These are phyloP conservation scores for Stegostoma tigrinum DNA, from an alignment of 2,113 vertebrate genomes.

Conservation along the genomic window DNA sequence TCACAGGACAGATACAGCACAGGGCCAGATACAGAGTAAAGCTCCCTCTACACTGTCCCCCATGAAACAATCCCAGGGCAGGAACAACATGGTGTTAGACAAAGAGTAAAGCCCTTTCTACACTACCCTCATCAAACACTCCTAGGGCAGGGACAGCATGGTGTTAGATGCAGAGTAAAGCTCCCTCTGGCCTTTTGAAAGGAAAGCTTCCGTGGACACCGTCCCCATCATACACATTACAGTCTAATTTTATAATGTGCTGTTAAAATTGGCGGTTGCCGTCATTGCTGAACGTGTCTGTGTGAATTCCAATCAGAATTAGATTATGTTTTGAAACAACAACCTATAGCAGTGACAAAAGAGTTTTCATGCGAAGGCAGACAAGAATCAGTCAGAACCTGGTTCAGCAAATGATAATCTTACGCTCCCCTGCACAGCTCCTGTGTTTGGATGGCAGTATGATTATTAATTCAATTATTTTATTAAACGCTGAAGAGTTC, in stretches of 20 bases:
- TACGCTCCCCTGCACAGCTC: not conserved
- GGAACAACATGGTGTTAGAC: not conserved
- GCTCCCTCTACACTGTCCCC: too few species aligned
- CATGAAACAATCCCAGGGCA: not conserved
- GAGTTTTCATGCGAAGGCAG: not conserved
- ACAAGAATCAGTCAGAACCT: not conserved
- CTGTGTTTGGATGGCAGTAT: not conserved
- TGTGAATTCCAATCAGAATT: not conserved
- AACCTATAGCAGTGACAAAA: not conserved
- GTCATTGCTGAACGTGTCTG: not conserved
- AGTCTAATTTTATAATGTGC: too few species aligned
- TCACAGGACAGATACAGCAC: not conserved
- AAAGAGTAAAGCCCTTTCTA: not conserved
- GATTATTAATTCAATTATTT: conserved; percentile 23
- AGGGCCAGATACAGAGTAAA: too few species aligned
- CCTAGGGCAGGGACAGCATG: not conserved
- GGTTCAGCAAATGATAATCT: not conserved
- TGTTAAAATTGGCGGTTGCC: too few species aligned
- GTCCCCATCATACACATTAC: not conserved
- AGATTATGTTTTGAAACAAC: not conserved
- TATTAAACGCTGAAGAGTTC: conserved; percentile 5
- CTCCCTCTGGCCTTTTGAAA: too few species aligned
- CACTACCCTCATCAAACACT: not conserved
- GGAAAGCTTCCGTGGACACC: too few species aligned
- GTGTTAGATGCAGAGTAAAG: not conserved